Evolutionary conservation across 2,113 vertebrate species (phyloP).

Genomic region (Arvicanthis niloticus): DNA sequence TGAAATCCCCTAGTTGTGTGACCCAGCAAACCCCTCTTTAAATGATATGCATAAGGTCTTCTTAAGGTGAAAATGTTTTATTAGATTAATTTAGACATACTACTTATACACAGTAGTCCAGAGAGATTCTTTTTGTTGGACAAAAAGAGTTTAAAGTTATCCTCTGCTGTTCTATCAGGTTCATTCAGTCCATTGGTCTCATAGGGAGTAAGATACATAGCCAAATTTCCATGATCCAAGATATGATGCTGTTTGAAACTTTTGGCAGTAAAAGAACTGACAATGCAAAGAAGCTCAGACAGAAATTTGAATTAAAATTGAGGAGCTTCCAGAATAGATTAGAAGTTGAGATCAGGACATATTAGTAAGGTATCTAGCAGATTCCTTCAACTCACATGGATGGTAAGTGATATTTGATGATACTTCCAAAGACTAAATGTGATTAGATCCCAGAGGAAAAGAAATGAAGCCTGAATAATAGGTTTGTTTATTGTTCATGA

Average conservation of each 20-base stretch:
- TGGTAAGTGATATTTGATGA: background rate
- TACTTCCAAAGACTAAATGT: background rate
- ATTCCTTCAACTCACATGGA: background rate
- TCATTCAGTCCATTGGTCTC: background rate
- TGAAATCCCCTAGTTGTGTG: constrained; percentile 28
- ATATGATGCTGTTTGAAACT: background rate
- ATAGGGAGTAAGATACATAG: background rate
- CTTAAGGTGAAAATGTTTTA: constrained; percentile 63
- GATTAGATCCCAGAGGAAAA: background rate
- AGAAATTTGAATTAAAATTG: constrained; percentile 10
- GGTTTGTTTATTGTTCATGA: background rate
- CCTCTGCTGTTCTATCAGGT: background rate
- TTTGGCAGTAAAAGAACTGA: constrained; percentile 23
- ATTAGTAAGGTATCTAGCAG: background rate
- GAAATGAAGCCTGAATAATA: background rate
- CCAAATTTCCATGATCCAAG: constrained; percentile 9
- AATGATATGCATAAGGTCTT: constrained; percentile 53
- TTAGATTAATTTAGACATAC: constrained; percentile 74
- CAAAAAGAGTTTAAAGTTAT: constrained; percentile 59
- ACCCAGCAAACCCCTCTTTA: constrained; percentile 43
- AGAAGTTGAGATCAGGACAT: background rate
- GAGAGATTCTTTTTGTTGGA: constrained; percentile 37
- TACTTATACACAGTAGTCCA: constrained; percentile 41
- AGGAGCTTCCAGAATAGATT: constrained; percentile 28
- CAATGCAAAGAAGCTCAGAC: background rate